Percentiles rank a stretch among this genome's conserved stretches.
Conservation (phyloP, 2,888 invertebrate species). For the Cryptus viduatorius region DNA sequence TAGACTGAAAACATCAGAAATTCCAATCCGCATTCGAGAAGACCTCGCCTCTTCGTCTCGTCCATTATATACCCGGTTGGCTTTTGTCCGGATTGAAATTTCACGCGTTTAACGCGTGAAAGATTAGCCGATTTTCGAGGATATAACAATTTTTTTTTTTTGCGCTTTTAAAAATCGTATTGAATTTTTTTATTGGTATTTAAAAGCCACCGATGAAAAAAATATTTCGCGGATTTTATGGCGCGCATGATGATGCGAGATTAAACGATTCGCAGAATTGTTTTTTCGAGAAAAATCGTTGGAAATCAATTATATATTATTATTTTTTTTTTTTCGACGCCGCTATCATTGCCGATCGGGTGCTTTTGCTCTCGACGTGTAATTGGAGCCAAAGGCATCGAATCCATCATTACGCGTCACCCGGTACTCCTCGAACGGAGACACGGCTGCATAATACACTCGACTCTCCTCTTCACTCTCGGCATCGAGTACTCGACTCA, state of each 20-base stretch:
- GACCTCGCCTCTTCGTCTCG: conserved; percentile 50
- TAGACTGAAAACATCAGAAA: conserved; percentile 66
- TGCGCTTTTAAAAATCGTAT: too few relatives aligned
- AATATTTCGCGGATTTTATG: not conserved
- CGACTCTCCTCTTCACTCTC: conserved; percentile 53
- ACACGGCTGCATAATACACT: conserved; percentile 64
- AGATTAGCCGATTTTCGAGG: too few relatives aligned
- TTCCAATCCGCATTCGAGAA: conserved; percentile 65
- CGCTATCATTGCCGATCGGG: conserved; percentile 24
- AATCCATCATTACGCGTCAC: conserved; percentile 63
- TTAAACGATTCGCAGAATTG: not conserved
- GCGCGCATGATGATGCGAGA: not conserved
- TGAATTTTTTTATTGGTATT: too few relatives aligned
- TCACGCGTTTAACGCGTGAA: too few relatives aligned
- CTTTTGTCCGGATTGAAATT: too few relatives aligned
- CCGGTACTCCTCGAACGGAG: conserved; percentile 62
- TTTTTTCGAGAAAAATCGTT: not conserved
- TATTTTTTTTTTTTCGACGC: not conserved
- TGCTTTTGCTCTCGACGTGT: conserved; percentile 17
- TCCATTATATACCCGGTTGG: conserved; percentile 45
- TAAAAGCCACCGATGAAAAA: too few relatives aligned
- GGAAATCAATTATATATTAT: not conserved
- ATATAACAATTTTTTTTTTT: too few relatives aligned
- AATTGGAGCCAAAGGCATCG: conserved; percentile 46
- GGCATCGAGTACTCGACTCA: conserved; percentile 39